These are phyloP conservation scores for Leucophora obtusa DNA, from an alignment of 2,888 invertebrate genomes.

Conservation along the genomic window DNA sequence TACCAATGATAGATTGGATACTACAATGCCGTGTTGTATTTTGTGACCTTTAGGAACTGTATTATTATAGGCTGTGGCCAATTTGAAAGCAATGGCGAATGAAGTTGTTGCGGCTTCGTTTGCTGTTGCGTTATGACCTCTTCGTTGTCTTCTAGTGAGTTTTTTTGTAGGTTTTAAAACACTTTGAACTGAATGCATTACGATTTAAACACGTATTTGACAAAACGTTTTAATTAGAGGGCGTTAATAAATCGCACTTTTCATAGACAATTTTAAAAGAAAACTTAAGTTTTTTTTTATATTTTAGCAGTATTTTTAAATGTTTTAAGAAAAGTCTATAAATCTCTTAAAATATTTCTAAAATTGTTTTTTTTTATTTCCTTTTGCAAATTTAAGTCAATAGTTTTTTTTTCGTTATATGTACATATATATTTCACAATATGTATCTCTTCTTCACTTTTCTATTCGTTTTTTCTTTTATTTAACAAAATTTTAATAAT, in stretches of 20 bases:
- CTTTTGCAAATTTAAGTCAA: neutral
- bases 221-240: conserved; percentile 43
- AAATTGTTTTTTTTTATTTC: neutral
- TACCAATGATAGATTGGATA: conserved; percentile 65
- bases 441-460: neutral
- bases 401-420: conserved; percentile 7
- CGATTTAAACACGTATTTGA: conserved; percentile 65
- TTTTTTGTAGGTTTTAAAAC: conserved; percentile 67
- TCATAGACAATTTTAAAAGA: conserved; percentile 7
- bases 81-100: conserved; percentile 33
- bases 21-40: conserved; percentile 61
- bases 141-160: conserved; percentile 68
- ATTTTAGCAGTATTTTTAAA: neutral
- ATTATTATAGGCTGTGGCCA: conserved; percentile 46
- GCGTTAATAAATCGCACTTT: conserved; percentile 49
- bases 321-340: neutral
- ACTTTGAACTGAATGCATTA: conserved; percentile 74
- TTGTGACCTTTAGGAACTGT: conserved; percentile 41
- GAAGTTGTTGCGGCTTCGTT: conserved; percentile 42
- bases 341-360: neutral
- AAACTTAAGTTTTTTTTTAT: neutral
- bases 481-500: conserved; percentile 41
- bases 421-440: neutral
- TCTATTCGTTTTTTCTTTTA: neutral
- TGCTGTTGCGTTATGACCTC: conserved; percentile 46